Evolutionary conservation across 2,113 vertebrate genomes (phyloP), one percentile per base, ranked within the genome.

Genomic region (Cinclus cinclus): DNA sequence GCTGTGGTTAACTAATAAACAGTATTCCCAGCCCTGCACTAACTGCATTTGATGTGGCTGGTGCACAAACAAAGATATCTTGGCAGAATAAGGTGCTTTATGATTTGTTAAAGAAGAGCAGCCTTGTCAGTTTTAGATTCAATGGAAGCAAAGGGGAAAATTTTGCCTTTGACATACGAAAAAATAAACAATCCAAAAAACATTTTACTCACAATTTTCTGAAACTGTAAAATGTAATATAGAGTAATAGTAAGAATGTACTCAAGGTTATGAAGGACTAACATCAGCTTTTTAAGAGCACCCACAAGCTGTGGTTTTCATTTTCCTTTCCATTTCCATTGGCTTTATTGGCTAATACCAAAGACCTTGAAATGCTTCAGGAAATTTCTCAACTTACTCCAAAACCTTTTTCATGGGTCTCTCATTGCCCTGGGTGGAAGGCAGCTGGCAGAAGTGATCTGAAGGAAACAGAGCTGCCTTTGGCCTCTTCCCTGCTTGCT

Each of bases 1-100:
- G 95, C 95, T 96, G 96, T 81, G 93, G 59, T 97, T 96, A 97
- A 96, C 93, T 89, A 97, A 88, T 95, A 96, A 96, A 94, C 75
- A 78, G 47, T 68, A 92, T 94, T 96, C 95, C 95, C 95, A 81
- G 80, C 25, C 49, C 71, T 78, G 25, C 75, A 55, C 64, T 95
- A 84, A 65, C 85, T 62, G 53, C 76, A 55, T 89, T 78, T 83
- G 83, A 84, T 94, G 79, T 80, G 68, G 52, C 95, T 94, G 90
- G 64, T 88, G 59, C 49, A 78, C 83, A 94, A 95, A 91, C 67
- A 96, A 90, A 96, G 83, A 79, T 53, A 69, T 90, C 94, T 96
- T 95, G 94, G 94, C 94, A 97, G 93, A 84, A 46, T 30, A 87
- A 78, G 83, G 90, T 58, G 73, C 73, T 95, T 2, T 41, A 41